A percentile compares a stretch with the other conserved stretches of the same genome.
These are phyloP conservation scores for Coelopa frigida DNA, from an alignment of 1,140 invertebrate genomes.

Conservation along the genomic window DNA sequence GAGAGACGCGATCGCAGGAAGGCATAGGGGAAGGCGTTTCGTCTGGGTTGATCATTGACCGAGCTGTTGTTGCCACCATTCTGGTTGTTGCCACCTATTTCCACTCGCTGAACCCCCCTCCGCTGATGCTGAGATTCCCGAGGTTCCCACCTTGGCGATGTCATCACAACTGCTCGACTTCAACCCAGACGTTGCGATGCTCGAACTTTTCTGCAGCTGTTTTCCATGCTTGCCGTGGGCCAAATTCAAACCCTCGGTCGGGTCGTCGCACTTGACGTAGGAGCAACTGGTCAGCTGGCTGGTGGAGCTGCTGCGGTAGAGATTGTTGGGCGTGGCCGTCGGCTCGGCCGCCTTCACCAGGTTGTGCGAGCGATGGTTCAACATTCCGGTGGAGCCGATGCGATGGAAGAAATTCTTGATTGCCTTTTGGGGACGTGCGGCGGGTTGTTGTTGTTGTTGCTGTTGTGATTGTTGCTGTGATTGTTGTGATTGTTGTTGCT, in stretches of 20 bases:
- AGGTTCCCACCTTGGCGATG: conserved; percentile 40
- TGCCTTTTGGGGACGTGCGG: conserved; percentile 46
- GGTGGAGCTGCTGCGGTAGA: conserved; percentile 69
- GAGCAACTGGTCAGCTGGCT: conserved; percentile 60
- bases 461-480: conserved; percentile 20
- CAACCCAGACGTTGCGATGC: conserved; percentile 17
- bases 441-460: too few species aligned
- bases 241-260: conserved; percentile 66
- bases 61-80: conserved; percentile 12
- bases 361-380: conserved; percentile 52
- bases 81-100: conserved; percentile 13
- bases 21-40: conserved; percentile 66
- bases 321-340: conserved; percentile 10
- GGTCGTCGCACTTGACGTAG: conserved; percentile 70
- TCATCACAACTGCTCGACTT: conserved; percentile 44
- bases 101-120: not conserved
- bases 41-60: conserved; percentile 21
- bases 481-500: conserved; percentile 2
- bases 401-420: conserved; percentile 66
- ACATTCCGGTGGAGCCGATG: conserved; percentile 68
- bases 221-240: conserved; percentile 20
- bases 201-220: conserved; percentile 27
- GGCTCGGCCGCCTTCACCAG: conserved; percentile 43
- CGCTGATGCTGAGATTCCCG: conserved; percentile 17
- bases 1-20: conserved; percentile 68